Evolutionary conservation across 2,888 invertebrate genomes (phyloP), one percentile per base, ranked within the genome.

Genomic region (Cotesia congregata): DNA sequence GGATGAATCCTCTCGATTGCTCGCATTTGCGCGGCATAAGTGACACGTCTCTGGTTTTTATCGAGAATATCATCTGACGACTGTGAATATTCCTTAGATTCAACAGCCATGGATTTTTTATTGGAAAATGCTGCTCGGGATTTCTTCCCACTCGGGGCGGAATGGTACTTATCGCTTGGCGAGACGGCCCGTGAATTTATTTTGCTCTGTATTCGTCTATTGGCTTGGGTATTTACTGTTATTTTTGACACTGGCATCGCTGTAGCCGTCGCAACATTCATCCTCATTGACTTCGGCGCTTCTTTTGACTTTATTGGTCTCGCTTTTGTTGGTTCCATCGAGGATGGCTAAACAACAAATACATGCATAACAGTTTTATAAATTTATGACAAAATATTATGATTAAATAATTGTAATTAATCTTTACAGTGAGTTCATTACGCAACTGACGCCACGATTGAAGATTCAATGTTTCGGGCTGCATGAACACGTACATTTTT

Each of bases 391-490:
- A 30, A 30, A 30, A 30, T 30, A 30, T 30, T 30, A 3, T 30
- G 30, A 30, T 30, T 30, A 30, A 30, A 20, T 65, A 69, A 72
- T 68, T 65, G 65, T 74, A 67, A 67, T 65, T 65, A 74, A 65
- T 50, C n/a, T 12, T 74, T 80, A 88, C 88, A 84, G 85, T 85
- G 50, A 87, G 82, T 81, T 85, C 77, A 75, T 95, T 95, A 71
- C 93, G 90, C 7, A 95, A 87, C 41, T 93, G 91, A 7, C 95
- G 91, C 92, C 94, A 94, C 0, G 94, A 94, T 41, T 91, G 90
- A 59, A 90, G 90, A 4, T 93, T 93, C 65, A 92, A 85, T 0
- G 95, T 93, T 86, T 95, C 95, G 0, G 92, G 91, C 85, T 95
- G 95, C 77, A 94, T 85, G 80, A 92, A 90, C 0, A 92, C 87